phyloP scores from a whole-genome alignment of 2,797 vertebrate species.

The Carcharodon carcharias region DNA sequence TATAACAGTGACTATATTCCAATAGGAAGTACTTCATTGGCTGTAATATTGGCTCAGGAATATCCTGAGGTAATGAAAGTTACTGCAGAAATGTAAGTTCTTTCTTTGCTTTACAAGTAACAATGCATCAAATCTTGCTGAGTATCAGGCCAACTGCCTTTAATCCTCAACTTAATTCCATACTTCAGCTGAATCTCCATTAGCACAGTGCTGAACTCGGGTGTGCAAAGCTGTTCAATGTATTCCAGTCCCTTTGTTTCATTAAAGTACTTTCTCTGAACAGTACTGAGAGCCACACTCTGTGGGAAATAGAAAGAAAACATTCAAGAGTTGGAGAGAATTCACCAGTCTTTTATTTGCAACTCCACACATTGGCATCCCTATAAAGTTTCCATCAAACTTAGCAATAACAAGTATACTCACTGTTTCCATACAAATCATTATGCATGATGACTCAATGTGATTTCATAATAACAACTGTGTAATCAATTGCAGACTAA shows the following conservation, averaged over 20 bases:
- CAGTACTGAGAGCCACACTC: slow-evolving; percentile 76
- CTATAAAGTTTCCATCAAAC: not conserved
- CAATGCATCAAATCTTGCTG: not conserved
- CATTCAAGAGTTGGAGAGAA: not conserved
- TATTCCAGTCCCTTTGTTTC: slow-evolving; percentile 93
- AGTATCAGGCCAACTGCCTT: not conserved
- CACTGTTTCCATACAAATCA: not conserved
- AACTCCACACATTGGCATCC: not conserved
- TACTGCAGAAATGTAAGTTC: not conserved
- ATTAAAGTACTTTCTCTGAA: slow-evolving; percentile 92
- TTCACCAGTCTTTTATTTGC: not conserved
- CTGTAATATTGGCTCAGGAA: not conserved
- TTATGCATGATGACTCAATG: not conserved
- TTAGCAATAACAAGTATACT: not conserved
- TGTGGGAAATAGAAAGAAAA: slow-evolving; percentile 49
- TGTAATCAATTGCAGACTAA: not conserved
- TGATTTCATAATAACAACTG: not conserved
- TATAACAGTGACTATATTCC: not conserved
- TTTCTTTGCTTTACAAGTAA: not conserved
- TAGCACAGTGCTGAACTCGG: slow-evolving; percentile 79
- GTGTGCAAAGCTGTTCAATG: slow-evolving; percentile 80
- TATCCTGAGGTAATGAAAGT: not conserved
- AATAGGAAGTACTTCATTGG: not conserved
- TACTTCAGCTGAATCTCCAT: slow-evolving; percentile 96
- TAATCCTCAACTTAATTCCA: slow-evolving; percentile 42